Evolutionary conservation across 2,888 invertebrate genomes (phyloP).

Genomic region (Chaitophorus viminalis): DNA sequence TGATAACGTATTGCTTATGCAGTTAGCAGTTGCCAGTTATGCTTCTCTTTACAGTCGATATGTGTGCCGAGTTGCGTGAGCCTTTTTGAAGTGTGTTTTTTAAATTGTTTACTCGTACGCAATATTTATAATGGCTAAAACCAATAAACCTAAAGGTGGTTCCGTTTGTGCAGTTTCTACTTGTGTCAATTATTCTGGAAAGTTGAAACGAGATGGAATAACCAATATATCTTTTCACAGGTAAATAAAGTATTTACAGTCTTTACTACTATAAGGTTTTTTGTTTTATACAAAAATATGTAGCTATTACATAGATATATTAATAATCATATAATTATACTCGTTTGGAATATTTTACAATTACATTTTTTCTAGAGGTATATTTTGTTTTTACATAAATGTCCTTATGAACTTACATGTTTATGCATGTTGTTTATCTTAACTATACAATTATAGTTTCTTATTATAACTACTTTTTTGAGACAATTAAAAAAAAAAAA

Average conservation of each 20-base stretch:
- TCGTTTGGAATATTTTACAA: background rate
- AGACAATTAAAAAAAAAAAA: background rate
- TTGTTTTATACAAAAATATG: too few relatives aligned
- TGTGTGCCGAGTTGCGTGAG: too few relatives aligned
- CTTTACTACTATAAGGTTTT: too few relatives aligned
- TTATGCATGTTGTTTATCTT: too few relatives aligned
- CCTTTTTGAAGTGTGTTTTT: background rate
- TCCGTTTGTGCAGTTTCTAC: constrained; percentile 12
- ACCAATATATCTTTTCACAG: constrained; percentile 23
- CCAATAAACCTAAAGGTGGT: constrained; percentile 1
- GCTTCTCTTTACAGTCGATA: too few relatives aligned
- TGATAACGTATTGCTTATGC: too few relatives aligned
- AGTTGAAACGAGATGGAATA: constrained; percentile 24
- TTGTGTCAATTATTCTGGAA: constrained; percentile 21
- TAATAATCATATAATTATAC: too few relatives aligned
- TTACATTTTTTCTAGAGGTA: background rate
- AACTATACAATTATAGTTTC: background rate
- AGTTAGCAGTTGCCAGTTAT: too few relatives aligned
- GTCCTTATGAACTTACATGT: background rate
- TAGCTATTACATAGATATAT: too few relatives aligned
- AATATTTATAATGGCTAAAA: constrained; percentile 20
- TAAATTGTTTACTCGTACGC: background rate
- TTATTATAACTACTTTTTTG: constrained; percentile 12
- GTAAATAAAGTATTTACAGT: too few relatives aligned
- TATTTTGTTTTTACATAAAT: constrained; percentile 6